Conservation (phyloP, 2,797 vertebrate genomes). For the Sarcophilus harrisii region DNA sequence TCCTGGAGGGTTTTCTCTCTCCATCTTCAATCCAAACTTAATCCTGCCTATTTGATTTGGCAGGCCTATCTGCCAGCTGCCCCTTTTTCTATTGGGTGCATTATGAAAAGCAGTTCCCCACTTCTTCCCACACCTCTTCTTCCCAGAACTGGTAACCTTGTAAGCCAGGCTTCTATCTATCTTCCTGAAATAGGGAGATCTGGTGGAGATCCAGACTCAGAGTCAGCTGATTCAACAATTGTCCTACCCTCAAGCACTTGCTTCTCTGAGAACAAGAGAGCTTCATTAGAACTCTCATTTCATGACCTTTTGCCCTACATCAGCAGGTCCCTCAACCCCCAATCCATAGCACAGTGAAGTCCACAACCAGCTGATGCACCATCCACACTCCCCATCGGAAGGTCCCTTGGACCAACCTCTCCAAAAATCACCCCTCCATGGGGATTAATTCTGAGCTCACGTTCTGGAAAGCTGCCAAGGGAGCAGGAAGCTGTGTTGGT, state of each 20-base stretch:
- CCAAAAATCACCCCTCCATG: constrained; percentile 61
- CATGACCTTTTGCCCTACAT: background rate
- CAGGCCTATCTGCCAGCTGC: background rate
- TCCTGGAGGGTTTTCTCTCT: background rate
- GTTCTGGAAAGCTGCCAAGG: constrained; percentile 83
- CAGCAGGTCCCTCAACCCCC: accelerated
- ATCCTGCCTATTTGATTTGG: background rate
- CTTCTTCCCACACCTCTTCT: background rate
- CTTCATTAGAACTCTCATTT: background rate
- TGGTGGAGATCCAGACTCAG: background rate
- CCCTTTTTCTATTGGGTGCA: background rate
- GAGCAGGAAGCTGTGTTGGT: constrained; percentile 78
- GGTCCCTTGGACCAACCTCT: constrained; percentile 27
- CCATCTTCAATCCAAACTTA: background rate
- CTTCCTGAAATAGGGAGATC: constrained; percentile 1
- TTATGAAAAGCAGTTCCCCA: background rate
- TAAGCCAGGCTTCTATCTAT: background rate
- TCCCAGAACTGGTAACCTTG: background rate
- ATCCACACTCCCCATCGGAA: background rate
- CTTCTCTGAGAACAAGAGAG: background rate
- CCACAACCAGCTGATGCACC: background rate
- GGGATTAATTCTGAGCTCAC: constrained; percentile 79
- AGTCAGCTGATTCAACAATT: background rate
- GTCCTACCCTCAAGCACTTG: background rate
- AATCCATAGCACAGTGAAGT: constrained; percentile 37